Base-by-base conservation (phyloP, 2,113 vertebrate genomes). In the Dasyprocta punctata region DNA sequence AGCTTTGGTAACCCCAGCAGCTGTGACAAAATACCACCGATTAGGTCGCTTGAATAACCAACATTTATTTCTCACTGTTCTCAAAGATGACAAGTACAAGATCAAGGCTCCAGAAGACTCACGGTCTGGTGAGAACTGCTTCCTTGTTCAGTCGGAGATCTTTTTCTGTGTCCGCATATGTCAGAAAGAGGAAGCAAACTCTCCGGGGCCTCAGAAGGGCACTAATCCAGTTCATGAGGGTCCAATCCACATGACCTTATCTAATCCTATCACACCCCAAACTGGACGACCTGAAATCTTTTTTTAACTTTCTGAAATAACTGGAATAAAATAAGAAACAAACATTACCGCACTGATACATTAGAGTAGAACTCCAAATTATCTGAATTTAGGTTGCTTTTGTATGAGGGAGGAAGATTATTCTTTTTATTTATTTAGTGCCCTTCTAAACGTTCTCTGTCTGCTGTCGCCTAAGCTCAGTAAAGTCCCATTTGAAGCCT, bases 271-370 rank as follows among this genome's bases (percentile, higher is more conserved):
- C 4, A 54, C 52, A 54, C 52, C 13, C 52, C 14, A 54, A 93
- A 10, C 12, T 81, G 30, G 54, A 33, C 24, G n/a, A 78, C 3
- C 80, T 82, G 16, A 54, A 86, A 65, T 58, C 16, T 3, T 82
- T 86, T 95, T 92, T 58, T 93, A 86, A 77, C 9, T 93, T 89
- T 49, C 69, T 87, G 12, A n/a, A 91, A 86, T 89, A 75, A 63
- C 71, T 63, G 20, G 1, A 67, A 52, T 80, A 83, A 86, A 28
- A 33, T 73, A 85, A 71, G 49, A 89, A 94, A 63, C 1, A 89
- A 94, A 63, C 1, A 69, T 60, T 36, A 89, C 9, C 24, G 52
- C 24, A 83, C 49, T 67, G 1, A 52, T 47, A 89, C 9, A n/a
- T 86, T 65, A 77, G 28, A 82, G 38, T 38, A 61, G n/a, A 84